Evolutionary conservation across 2,113 vertebrate genomes (phyloP).

Genomic region (Prunella himalayana): DNA sequence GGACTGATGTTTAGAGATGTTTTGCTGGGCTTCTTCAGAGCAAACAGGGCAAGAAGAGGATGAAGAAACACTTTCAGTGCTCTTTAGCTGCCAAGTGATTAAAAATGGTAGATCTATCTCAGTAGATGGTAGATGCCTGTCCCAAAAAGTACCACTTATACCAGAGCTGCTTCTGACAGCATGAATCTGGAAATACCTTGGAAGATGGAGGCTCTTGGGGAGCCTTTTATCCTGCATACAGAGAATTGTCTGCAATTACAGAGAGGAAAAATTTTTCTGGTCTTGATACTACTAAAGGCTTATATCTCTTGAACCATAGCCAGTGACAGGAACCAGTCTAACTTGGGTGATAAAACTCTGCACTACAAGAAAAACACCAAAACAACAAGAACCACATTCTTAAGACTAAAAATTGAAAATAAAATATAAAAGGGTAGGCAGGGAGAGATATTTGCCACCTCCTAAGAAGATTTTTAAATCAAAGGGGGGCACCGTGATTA

Average conservation of each 20-base stretch:
- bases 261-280: not conserved
- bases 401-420: not conserved
- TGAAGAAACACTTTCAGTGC: not conserved
- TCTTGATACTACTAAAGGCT: not conserved
- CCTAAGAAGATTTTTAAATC: constrained; percentile 57
- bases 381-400: not conserved
- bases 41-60: not conserved
- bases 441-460: constrained; percentile 13
- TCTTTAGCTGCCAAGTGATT: not conserved
- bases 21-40: not conserved
- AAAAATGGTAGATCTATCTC: not conserved
- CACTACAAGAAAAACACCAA: not conserved
- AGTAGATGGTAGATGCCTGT: not conserved
- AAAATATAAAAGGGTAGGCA: not conserved
- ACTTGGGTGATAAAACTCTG: not conserved
- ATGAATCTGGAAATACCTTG: not conserved
- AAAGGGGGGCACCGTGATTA: constrained; percentile 51
- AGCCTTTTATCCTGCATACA: not conserved
- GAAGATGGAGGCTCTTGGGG: not conserved
- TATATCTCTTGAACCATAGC: not conserved
- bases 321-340: not conserved
- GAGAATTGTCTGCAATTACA: not conserved
- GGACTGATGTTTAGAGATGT: not conserved
- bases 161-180: not conserved
- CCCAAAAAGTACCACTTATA: not conserved